A percentile compares a stretch with the other conserved stretches of the same genome.
Evolutionary conservation across 2,888 invertebrate species (phyloP).

Genomic region (Orthosia gothica): DNA sequence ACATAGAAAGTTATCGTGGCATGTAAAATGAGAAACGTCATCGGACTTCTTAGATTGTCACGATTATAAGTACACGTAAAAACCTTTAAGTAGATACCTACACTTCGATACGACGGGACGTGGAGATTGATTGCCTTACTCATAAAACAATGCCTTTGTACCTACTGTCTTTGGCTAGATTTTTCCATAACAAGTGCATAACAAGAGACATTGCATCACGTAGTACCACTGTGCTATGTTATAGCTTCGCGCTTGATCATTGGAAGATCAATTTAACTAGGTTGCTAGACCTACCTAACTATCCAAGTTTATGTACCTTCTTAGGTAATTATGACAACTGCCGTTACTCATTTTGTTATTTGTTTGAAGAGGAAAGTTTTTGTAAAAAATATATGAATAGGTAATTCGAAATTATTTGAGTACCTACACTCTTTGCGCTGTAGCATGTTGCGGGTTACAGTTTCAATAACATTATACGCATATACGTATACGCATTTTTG

Average conservation of each 20-base stretch:
- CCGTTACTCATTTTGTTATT: background rate
- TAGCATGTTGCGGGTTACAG: no score
- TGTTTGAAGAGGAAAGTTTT: background rate
- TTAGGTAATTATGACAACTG: no score
- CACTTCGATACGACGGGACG: background rate
- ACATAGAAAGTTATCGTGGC: no score
- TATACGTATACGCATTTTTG: no score
- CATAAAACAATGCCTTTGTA: slow-evolving; percentile 5
- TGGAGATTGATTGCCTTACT: slow-evolving; percentile 1
- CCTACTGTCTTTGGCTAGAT: background rate
- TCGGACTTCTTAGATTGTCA: no score
- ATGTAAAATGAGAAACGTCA: no score
- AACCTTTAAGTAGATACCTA: background rate
- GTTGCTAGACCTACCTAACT: background rate
- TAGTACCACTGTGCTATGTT: background rate
- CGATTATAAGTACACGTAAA: background rate
- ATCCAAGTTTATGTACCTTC: background rate
- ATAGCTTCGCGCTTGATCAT: background rate
- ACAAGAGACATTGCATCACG: background rate
- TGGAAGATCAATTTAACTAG: background rate
- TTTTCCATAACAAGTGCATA: slow-evolving; percentile 10
- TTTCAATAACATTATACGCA: no score
- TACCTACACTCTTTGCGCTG: no score
- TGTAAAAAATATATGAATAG: background rate
- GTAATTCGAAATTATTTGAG: no score